A percentile compares a stretch with the other conserved stretches of the same genome.
Conservation (phyloP, 2,888 invertebrate genomes). For the Fissipunctia ypsillon region DNA sequence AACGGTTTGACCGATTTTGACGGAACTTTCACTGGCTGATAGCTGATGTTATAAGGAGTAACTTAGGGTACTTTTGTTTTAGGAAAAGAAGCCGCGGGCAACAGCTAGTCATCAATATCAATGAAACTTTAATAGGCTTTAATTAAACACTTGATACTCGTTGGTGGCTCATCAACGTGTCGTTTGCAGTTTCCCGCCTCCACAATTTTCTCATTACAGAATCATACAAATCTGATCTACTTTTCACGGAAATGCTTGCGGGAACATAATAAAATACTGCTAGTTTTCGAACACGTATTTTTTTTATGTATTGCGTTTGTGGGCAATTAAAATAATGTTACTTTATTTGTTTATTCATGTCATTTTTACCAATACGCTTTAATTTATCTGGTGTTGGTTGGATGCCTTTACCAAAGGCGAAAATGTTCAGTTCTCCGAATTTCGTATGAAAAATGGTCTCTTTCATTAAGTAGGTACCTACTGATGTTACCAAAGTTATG, state of each 20-base stretch:
- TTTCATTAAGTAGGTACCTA: background rate
- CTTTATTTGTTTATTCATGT: background rate
- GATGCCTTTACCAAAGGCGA: too few relatives aligned
- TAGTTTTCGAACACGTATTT: conserved; percentile 1
- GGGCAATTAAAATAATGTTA: background rate
- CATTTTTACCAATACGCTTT: background rate
- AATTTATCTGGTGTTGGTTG: background rate
- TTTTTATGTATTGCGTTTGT: background rate
- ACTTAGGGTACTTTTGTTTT: too few relatives aligned
- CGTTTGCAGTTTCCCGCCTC: conserved; percentile 16
- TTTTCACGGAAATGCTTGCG: conserved; percentile 6
- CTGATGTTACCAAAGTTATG: background rate
- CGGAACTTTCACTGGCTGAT: too few relatives aligned
- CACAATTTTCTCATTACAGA: conserved; percentile 42
- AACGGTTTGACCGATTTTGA: too few relatives aligned
- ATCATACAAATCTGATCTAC: conserved; percentile 32
- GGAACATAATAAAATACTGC: background rate
- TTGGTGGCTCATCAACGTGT: conserved; percentile 42
- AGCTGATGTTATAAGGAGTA: too few relatives aligned
- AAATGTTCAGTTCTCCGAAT: too few relatives aligned
- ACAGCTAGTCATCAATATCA: conserved; percentile 26
- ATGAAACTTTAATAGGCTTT: background rate
- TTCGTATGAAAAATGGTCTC: background rate
- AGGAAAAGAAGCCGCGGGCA: too few relatives aligned
- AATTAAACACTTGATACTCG: conserved; percentile 19